Conservation (phyloP, 1,140 invertebrate species). For the Temnothorax curvispinosus region DNA sequence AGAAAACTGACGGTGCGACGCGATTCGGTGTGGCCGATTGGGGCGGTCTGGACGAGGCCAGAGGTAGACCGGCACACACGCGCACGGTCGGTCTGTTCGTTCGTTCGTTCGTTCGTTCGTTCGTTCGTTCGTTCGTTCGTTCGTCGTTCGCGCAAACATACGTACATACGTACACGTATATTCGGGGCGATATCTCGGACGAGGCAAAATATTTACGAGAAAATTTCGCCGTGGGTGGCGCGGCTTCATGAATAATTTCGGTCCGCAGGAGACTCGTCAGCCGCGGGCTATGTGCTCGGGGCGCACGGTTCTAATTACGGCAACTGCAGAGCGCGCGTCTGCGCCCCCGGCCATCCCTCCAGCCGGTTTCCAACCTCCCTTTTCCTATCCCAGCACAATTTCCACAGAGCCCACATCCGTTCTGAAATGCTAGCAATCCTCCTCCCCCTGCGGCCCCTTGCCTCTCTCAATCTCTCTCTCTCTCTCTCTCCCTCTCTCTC, state of each 20-base stretch:
- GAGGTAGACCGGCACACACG: not conserved
- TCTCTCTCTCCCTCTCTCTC: not conserved
- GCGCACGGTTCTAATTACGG: conserved; percentile 84
- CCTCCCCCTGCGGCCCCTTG: conserved; percentile 35
- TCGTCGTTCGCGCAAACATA: conserved; percentile 36
- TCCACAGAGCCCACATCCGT: conserved; percentile 76
- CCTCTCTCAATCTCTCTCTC: conserved; percentile 6
- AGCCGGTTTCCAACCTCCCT: conserved; percentile 78
- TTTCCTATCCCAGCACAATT: conserved; percentile 75
- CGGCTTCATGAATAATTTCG: conserved; percentile 85
- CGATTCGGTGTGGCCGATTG: not conserved
- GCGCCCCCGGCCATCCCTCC: conserved; percentile 72
- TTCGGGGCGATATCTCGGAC: conserved; percentile 71
- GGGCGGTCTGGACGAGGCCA: not conserved
- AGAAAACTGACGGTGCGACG: not conserved
- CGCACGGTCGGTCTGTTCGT: not conserved
- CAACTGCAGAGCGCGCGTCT: conserved; percentile 83
- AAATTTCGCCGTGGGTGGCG: conserved; percentile 81
- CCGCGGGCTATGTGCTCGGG: conserved; percentile 75
- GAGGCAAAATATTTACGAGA: conserved; percentile 85
- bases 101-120: not conserved
- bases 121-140: not conserved
- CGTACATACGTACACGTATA: conserved; percentile 24
- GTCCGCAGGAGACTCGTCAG: conserved; percentile 83
- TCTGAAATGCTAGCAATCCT: conserved; percentile 70